Conservation (phyloP, 2,797 vertebrate species). For the Acanthiza pusilla region DNA sequence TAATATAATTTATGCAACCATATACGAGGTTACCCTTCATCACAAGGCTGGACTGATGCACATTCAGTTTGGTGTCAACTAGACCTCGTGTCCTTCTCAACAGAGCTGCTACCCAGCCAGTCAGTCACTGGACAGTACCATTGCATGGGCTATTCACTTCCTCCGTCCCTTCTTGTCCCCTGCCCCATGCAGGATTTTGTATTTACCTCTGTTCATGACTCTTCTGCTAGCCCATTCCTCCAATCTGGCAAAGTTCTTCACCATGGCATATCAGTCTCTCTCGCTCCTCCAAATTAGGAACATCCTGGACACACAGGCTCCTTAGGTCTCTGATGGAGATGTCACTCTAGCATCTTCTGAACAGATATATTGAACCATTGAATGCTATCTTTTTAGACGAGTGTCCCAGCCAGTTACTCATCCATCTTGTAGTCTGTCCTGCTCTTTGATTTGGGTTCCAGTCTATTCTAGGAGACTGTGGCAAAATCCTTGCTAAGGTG, state of each 20-base stretch:
- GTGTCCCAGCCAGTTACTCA: background rate
- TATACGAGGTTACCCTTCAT: background rate
- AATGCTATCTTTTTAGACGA: background rate
- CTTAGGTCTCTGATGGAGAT: background rate
- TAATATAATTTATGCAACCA: background rate
- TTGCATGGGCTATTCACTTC: background rate
- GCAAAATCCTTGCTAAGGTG: background rate
- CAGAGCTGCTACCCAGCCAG: background rate
- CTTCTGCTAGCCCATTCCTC: background rate
- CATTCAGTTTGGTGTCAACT: background rate
- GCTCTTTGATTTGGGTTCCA: background rate
- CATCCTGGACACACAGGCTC: background rate
- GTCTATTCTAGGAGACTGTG: background rate
- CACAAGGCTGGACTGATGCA: background rate
- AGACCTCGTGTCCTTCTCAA: background rate
- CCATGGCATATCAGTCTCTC: too few species aligned
- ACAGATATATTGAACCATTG: background rate
- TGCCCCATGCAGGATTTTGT: background rate
- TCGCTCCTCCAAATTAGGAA: background rate
- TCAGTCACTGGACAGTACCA: background rate
- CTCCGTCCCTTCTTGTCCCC: background rate
- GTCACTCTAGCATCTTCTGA: background rate
- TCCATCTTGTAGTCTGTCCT: background rate
- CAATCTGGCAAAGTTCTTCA: background rate
- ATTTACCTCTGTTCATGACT: background rate